Base-by-base conservation (phyloP, 2,113 vertebrate species). In the Rhinogobius similis region DNA sequence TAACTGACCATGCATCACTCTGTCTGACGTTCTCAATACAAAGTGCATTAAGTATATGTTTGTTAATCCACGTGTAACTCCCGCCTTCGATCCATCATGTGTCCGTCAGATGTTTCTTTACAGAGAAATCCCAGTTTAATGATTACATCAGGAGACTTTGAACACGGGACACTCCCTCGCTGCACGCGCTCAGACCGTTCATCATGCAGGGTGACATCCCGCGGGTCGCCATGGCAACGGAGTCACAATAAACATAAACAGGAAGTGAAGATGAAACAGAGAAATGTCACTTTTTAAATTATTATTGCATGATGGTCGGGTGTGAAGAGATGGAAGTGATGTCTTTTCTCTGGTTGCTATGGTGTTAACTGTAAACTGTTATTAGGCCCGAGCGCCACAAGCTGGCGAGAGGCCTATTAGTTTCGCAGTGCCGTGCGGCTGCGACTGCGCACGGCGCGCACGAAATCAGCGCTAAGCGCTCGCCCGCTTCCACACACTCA, bases 151-250 rank as follows among this genome's bases (percentile, higher is more conserved):
- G 0, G 11, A 70, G 1, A 75, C 67, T 65, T 77, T 66, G 44
- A 46, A 77, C 55, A 29, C 16, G 18, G 74, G 44, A 46, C 74
- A 73, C 62, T 48, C 53, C 67, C 76, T 29, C 53, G 55, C 58
- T 12, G 29, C 58, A 61, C 55, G 13, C 55, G 55, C 55, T 18
- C 23, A 18, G 7, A 20, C 2, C 16, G 1, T 3, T 9, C 16
- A 10, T 20, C 27, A 6, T 46, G 16, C 16, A 2, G 6, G 2
- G 10, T 23, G 21, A 56, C 56, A 20, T 36, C 32, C 32, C 9
- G 2, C 5, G 29, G 2, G 38, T 61, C 58, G 10, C 58, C 58
- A 21, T 4, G 29, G 58, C 58, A 36, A 61, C 58, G 8, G 16
- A 16, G 43, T 46, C 43, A 61, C 58, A 36, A 0, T n/a, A 20